Percentiles rank a stretch among this genome's conserved stretches.
These are phyloP conservation scores for Intellagama lesueurii DNA, from an alignment of 2,797 vertebrate species.

Conservation along the genomic window DNA sequence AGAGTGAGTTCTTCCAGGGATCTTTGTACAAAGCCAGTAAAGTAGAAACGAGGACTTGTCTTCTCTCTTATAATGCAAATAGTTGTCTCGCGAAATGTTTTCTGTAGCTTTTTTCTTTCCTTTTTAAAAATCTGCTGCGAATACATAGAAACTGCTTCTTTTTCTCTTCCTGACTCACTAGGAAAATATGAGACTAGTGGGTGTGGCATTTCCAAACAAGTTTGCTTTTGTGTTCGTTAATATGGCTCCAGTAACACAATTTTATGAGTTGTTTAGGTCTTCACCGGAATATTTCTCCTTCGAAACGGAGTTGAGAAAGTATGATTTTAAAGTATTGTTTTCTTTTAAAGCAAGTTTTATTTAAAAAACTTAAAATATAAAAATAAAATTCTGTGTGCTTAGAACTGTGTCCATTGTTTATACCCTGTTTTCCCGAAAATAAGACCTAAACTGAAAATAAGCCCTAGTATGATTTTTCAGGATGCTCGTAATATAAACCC, in stretches of 20 bases:
- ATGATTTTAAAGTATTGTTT: not conserved
- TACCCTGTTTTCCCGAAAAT: not conserved
- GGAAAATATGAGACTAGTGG: constrained; percentile 15
- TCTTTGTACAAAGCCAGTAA: not conserved
- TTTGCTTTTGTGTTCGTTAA: not conserved
- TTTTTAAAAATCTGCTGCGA: not conserved
- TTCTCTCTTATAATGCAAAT: not conserved
- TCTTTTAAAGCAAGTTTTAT: not conserved
- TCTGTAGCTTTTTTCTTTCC: not conserved
- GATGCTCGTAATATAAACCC: too few relatives aligned
- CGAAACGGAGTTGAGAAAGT: not conserved
- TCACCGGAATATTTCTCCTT: not conserved
- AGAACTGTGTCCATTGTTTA: not conserved
- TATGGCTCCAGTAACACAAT: not conserved
- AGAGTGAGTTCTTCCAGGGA: not conserved
- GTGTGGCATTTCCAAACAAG: constrained; percentile 25
- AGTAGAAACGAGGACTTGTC: not conserved
- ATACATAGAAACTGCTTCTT: not conserved
- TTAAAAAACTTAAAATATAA: not conserved
- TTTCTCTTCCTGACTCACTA: not conserved
- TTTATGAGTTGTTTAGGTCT: not conserved
- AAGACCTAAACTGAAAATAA: too few relatives aligned
- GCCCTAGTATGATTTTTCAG: too few relatives aligned
- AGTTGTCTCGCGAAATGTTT: not conserved
- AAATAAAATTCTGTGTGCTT: not conserved